Evolutionary conservation across 2,797 vertebrate species (phyloP).

Genomic region (Bradypodion ventrale): DNA sequence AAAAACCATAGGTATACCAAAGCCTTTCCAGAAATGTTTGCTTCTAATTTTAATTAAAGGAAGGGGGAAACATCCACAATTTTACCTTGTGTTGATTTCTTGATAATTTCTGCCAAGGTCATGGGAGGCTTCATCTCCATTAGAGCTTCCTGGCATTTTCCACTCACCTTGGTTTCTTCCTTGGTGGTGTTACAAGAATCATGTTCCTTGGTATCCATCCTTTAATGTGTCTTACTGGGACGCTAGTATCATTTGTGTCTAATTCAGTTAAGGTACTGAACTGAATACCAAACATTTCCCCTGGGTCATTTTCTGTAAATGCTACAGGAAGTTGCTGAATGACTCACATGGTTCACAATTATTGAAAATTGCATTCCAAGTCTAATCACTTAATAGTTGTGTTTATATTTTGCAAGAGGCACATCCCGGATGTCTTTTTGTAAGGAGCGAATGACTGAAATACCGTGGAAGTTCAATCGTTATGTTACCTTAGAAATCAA

Average conservation of each 20-base stretch:
- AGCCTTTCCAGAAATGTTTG: background rate
- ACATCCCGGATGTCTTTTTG: background rate
- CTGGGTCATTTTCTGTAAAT: background rate
- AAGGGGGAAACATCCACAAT: background rate
- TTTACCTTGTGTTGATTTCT: slow-evolving; percentile 57
- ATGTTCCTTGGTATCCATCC: background rate
- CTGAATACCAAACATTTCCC: background rate
- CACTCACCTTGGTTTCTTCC: background rate
- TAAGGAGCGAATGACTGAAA: background rate
- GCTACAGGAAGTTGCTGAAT: slow-evolving; percentile 33
- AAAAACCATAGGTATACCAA: background rate
- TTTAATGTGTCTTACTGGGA: background rate
- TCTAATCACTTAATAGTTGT: background rate
- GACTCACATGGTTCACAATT: slow-evolving; percentile 3
- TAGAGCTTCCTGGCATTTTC: background rate
- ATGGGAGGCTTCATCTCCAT: slow-evolving; percentile 19
- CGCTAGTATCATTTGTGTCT: background rate
- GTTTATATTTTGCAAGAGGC: background rate
- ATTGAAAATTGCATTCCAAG: background rate
- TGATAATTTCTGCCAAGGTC: slow-evolving; percentile 61
- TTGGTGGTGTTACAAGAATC: background rate
- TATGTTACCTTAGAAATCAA: background rate
- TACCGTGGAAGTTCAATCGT: slow-evolving; percentile 1
- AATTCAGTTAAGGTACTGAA: background rate
- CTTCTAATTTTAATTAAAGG: background rate